Percentiles rank a stretch among this genome's conserved stretches.
phyloP scores from a whole-genome alignment of 1,140 invertebrate species.

The Chymomyza costata region DNA sequence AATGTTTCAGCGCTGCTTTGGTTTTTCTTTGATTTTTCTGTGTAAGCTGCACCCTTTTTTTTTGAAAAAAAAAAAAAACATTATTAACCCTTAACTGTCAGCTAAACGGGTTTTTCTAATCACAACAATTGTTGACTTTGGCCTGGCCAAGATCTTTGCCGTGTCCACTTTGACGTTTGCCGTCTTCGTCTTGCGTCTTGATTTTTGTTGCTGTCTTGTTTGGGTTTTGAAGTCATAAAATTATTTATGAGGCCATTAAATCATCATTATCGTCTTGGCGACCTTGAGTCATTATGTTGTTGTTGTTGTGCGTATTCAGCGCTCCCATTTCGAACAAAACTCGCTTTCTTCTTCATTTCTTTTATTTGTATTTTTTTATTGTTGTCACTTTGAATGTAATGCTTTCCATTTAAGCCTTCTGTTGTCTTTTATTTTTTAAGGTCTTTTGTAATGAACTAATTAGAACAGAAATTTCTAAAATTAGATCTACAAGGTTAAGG shows the following conservation, averaged over 20 bases:
- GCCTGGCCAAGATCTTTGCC: conserved; percentile 24
- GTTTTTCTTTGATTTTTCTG: too few species aligned
- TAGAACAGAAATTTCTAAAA: too few species aligned
- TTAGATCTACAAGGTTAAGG: too few species aligned
- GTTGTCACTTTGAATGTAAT: conserved; percentile 50
- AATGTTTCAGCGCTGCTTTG: too few species aligned
- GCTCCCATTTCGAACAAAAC: conserved; percentile 50
- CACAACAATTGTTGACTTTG: neutral
- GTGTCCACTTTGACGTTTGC: conserved; percentile 4
- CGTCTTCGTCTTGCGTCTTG: conserved; percentile 14
- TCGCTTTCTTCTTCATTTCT: conserved; percentile 63
- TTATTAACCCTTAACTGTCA: conserved; percentile 15
- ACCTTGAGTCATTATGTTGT: conserved; percentile 57
- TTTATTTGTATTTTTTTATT: conserved; percentile 58
- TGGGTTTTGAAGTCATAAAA: conserved; percentile 62
- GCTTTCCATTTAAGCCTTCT: conserved; percentile 52
- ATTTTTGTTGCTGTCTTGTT: conserved; percentile 5
- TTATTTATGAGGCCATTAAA: conserved; percentile 73
- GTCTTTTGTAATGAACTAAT: neutral
- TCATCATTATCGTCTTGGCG: conserved; percentile 68
- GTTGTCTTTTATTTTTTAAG: conserved; percentile 8
- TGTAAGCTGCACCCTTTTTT: too few species aligned
- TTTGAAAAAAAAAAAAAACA: too few species aligned
- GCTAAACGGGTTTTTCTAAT: neutral
- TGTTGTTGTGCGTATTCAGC: conserved; percentile 15